Percentiles rank a stretch among this genome's conserved stretches.
Evolutionary conservation across 2,113 vertebrate species (phyloP).

Genomic region (Phrynocephalus versicolor): DNA sequence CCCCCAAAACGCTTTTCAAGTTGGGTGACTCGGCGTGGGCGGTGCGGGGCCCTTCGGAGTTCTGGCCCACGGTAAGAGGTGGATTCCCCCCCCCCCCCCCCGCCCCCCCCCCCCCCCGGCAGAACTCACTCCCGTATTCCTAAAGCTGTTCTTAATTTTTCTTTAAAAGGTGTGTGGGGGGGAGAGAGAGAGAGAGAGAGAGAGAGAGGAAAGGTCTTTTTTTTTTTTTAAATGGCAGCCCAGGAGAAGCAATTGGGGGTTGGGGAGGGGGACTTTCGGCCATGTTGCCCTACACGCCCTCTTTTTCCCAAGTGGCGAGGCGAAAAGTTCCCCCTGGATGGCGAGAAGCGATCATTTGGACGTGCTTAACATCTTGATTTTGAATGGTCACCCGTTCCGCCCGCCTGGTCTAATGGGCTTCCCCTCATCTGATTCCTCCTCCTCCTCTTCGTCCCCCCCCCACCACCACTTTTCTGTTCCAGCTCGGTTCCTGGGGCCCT

Average conservation of each 20-base stretch:
- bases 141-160: too few relatives aligned
- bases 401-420: conserved; percentile 98
- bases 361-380: conserved; percentile 95
- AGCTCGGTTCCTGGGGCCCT: conserved; percentile 83
- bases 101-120: too few relatives aligned
- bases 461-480: conserved; percentile 67
- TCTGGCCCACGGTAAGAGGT: conserved; percentile 76
- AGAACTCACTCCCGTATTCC: too few relatives aligned
- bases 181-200: conserved; percentile 11
- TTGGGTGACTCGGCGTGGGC: conserved; percentile 77
- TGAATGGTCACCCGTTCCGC: conserved; percentile 89
- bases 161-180: too few relatives aligned
- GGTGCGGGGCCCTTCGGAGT: conserved; percentile 80
- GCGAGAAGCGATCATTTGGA: conserved; percentile 87
- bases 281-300: conserved; percentile 98
- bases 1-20: conserved; percentile 78
- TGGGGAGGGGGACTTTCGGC: conserved; percentile 91
- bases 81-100: too few relatives aligned
- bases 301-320: conserved; percentile 89
- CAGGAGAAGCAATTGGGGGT: conserved; percentile 25
- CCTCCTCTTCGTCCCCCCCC: conserved; percentile 76
- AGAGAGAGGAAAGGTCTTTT: conserved; percentile 61
- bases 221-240: neutral
- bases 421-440: conserved; percentile 84
- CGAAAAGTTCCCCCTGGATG: conserved; percentile 90